Conservation (phyloP, 2,888 invertebrate genomes). For the Idaea dimidiata region DNA sequence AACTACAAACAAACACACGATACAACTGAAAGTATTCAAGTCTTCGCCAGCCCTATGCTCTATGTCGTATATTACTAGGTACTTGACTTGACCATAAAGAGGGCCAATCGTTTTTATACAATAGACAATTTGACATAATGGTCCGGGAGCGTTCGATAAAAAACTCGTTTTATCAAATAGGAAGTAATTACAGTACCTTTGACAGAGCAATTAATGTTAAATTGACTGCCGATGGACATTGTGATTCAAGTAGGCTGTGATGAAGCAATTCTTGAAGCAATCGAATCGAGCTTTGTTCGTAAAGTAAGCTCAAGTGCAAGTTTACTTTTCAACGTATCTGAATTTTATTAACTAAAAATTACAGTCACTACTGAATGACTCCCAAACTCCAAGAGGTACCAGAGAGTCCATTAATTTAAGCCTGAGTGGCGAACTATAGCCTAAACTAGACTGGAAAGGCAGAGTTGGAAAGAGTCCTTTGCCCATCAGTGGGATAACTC, state of each 20-base stretch:
- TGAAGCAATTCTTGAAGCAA: not conserved
- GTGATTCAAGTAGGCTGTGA: constrained; percentile 33
- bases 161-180: constrained; percentile 67
- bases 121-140: constrained; percentile 36
- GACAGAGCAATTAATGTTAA: constrained; percentile 56
- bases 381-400: too few relatives aligned
- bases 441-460: too few relatives aligned
- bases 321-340: not conserved
- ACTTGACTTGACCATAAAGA: constrained; percentile 18
- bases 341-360: not conserved
- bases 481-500: too few relatives aligned
- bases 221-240: constrained; percentile 42
- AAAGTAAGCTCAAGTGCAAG: not conserved
- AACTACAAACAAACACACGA: too few relatives aligned
- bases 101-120: constrained; percentile 34
- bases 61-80: not conserved
- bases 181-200: constrained; percentile 70
- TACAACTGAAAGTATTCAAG: too few relatives aligned
- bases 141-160: constrained; percentile 47
- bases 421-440: too few relatives aligned
- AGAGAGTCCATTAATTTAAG: too few relatives aligned
- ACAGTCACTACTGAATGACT: too few relatives aligned
- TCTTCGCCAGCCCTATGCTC: too few relatives aligned
- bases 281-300: not conserved
- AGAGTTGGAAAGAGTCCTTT: too few relatives aligned